A percentile compares a stretch with the other conserved stretches of the same genome.
Evolutionary conservation across 1,140 invertebrate species (phyloP).

Genomic region (Trachymyrmex septentrionalis): DNA sequence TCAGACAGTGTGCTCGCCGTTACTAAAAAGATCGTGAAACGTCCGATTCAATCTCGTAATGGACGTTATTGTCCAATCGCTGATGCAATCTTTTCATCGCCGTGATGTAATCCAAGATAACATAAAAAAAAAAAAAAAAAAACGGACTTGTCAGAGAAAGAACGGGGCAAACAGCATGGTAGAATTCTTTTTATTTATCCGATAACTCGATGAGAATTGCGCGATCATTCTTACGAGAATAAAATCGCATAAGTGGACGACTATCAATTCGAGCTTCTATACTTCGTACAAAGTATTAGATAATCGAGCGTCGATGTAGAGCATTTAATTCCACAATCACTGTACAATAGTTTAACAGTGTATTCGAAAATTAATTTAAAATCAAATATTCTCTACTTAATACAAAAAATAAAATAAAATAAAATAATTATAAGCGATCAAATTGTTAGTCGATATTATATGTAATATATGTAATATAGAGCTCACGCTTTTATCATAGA

Average conservation of each 20-base stretch:
- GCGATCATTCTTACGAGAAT: conserved; percentile 17
- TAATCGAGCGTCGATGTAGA: not conserved
- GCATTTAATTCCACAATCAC: not conserved
- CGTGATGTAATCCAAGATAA: conserved; percentile 62
- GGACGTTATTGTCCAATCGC: conserved; percentile 35
- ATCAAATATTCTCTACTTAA: not conserved
- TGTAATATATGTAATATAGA: too few relatives aligned
- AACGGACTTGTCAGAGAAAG: conserved; percentile 18
- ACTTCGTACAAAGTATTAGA: not conserved
- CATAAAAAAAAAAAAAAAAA: not conserved
- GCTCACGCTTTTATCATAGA: too few relatives aligned
- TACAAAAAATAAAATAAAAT: not conserved
- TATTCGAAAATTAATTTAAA: conserved; percentile 11
- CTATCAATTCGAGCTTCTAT: not conserved
- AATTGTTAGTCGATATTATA: not conserved
- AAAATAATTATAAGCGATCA: not conserved
- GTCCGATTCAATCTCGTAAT: conserved; percentile 59
- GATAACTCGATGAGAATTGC: conserved; percentile 64
- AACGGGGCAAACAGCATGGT: conserved; percentile 6
- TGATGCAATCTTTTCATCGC: conserved; percentile 66
- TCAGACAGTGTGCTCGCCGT: not conserved
- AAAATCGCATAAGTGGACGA: conserved; percentile 25
- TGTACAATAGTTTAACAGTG: not conserved
- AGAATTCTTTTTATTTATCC: conserved; percentile 64
- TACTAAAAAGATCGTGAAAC: conserved; percentile 40